Conservation (phyloP, 2,113 vertebrate genomes). For the Scalopus aquaticus region DNA sequence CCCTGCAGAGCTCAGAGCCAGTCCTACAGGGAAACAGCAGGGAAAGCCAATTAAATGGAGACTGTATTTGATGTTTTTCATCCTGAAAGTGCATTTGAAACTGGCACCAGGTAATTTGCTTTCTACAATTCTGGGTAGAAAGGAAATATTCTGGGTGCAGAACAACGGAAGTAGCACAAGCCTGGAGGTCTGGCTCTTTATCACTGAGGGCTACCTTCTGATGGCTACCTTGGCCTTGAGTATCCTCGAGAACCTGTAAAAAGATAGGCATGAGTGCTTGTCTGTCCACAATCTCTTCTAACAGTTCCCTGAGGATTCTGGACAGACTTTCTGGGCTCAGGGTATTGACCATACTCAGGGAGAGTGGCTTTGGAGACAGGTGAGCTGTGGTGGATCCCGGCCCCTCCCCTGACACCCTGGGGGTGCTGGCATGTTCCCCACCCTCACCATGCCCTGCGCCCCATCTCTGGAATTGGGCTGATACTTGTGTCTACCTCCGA, state of each 20-base stretch:
- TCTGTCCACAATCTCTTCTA: no score
- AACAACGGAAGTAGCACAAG: not conserved
- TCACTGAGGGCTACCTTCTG: not conserved
- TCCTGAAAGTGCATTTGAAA: not conserved
- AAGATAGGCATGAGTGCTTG: not conserved
- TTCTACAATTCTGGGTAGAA: not conserved
- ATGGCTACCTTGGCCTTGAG: not conserved
- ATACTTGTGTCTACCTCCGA: not conserved
- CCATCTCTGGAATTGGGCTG: not conserved
- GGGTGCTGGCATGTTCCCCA: not conserved
- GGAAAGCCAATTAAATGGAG: not conserved
- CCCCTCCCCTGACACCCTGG: not conserved
- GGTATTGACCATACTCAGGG: not conserved
- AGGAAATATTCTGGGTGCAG: not conserved
- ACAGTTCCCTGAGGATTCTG: not conserved
- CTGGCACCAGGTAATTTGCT: not conserved
- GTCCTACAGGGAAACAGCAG: not conserved
- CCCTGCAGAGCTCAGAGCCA: not conserved
- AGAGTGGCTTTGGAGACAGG: not conserved
- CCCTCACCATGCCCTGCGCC: not conserved
- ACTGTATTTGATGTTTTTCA: not conserved
- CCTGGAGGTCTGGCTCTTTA: not conserved
- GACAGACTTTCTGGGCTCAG: not conserved
- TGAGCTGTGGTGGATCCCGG: not conserved
- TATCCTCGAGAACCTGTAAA: not conserved